A percentile compares a stretch with the other conserved stretches of the same genome.
Evolutionary conservation across 92 coral and sea anemone genomes (phyloP).

Genomic region (Nematostella vectensis): DNA sequence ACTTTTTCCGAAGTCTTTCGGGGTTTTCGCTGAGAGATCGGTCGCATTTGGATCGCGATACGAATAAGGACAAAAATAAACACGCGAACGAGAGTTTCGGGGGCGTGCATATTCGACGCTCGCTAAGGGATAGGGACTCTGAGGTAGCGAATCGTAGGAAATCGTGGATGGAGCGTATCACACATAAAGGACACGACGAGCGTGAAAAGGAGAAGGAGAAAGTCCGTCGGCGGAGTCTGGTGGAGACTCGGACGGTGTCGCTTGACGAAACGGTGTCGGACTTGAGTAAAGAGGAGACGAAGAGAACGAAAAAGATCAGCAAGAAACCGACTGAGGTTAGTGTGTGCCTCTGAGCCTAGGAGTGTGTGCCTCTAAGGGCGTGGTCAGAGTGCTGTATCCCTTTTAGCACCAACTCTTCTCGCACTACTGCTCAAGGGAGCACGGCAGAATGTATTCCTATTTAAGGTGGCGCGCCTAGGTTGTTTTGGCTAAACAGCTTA

Average conservation of each 20-base stretch:
- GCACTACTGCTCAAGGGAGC: too few species aligned
- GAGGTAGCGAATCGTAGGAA: slow-evolving; percentile 47
- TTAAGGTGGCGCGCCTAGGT: too few species aligned
- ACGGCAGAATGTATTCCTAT: too few species aligned
- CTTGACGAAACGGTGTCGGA: slow-evolving; percentile 11
- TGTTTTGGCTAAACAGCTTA: too few species aligned
- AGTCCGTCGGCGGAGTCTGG: slow-evolving; percentile 32
- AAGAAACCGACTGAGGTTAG: slow-evolving; percentile 3
- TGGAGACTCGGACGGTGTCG: slow-evolving; percentile 28
- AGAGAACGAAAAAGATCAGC: neutral
- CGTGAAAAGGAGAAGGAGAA: slow-evolving; percentile 31
- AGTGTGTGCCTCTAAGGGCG: too few species aligned
- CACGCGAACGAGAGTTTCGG: slow-evolving; percentile 2
- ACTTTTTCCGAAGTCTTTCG: slow-evolving; percentile 46
- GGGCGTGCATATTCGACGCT: slow-evolving; percentile 44
- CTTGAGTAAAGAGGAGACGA: neutral
- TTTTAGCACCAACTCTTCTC: too few species aligned
- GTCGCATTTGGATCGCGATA: slow-evolving; percentile 23
- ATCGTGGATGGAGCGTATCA: slow-evolving; percentile 64
- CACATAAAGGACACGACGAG: slow-evolving; percentile 52
- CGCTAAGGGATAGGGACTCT: slow-evolving; percentile 30
- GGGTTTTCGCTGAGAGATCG: slow-evolving; percentile 40
- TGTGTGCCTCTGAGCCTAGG: too few species aligned
- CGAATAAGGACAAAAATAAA: neutral
- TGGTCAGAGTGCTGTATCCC: too few species aligned